Percentiles rank a stretch among this genome's conserved stretches.
Evolutionary conservation across 2,113 vertebrate species (phyloP).

Genomic region (Felis catus): DNA sequence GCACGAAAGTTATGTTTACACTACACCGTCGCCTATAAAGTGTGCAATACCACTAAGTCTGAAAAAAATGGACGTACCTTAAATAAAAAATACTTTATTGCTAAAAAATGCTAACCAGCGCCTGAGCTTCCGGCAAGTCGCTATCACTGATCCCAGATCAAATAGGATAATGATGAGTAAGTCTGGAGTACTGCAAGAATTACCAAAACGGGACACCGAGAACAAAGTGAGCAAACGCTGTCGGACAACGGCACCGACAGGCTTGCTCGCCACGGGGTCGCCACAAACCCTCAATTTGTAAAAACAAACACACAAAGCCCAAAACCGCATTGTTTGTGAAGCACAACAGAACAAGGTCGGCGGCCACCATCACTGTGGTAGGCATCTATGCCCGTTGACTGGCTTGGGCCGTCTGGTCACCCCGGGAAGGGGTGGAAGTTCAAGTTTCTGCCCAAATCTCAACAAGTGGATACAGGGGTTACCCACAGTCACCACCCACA

Average conservation of each 20-base stretch:
- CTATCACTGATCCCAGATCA: too few species aligned
- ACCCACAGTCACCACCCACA: background rate
- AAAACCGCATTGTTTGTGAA: background rate
- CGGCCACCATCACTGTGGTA: too few species aligned
- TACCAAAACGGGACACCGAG: background rate
- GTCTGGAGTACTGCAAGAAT: background rate
- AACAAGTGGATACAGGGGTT: background rate
- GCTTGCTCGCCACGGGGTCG: background rate
- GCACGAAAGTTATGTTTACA: background rate
- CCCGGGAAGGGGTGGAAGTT: background rate
- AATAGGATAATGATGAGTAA: background rate
- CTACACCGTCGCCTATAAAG: background rate
- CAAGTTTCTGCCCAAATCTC: background rate
- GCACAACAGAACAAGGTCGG: background rate
- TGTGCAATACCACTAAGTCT: background rate
- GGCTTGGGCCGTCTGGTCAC: background rate
- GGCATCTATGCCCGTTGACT: accelerated
- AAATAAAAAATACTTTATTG: background rate
- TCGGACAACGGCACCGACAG: background rate
- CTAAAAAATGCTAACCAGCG: background rate
- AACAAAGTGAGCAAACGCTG: background rate
- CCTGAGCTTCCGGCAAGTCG: background rate
- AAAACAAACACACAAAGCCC: background rate
- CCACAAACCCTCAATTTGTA: background rate
- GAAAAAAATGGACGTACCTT: background rate